Base-by-base conservation (phyloP, 1,140 invertebrate genomes). In the Parapsyche elsis region DNA sequence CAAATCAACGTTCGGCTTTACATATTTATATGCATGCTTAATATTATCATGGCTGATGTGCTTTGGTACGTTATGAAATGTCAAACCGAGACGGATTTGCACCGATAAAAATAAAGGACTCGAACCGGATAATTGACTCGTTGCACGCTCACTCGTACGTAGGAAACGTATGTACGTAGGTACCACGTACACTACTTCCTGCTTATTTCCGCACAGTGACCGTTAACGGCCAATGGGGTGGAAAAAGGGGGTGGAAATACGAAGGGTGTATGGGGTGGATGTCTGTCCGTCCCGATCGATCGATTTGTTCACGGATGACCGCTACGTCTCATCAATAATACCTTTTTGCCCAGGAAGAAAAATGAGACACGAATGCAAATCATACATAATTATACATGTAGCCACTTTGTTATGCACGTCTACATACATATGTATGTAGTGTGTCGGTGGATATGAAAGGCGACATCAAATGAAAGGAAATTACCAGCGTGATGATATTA, bases 51-150 rank as follows among this genome's bases (percentile, higher is more conserved):
- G n/a, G n/a, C n/a, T n/a, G n/a, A n/a, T n/a, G n/a, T n/a, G n/a
- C n/a, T n/a, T n/a, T n/a, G n/a, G n/a, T n/a, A n/a, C 30, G 30
- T 7, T 7, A 21, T 19, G 53, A 61, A 61, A 61, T 19, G 57
- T 61, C 57, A 61, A 9, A 19, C 49, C 21, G 16, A 21, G 16
- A 61, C 9, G 57, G 16, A 61, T 61, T 19, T 61, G 16, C 19
- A 2, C 16, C n/a, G 7, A 61, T 61, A 61, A 61, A 61, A 61
- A 61, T 61, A 61, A 61, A 21, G 16, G 57, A 61, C 19, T 61
- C 57, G 57, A 61, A 19, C 12, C 16, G 16, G 57, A 61, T 61
- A 61, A 61, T 61, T 61, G 57, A 61, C 57, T 61, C 57, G 57
- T 61, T 53, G 57, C 57, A 61, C 57, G 57, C 57, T 61, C 57